Conservation (phyloP, 2,888 invertebrate species). For the Stenodema calcarata region DNA sequence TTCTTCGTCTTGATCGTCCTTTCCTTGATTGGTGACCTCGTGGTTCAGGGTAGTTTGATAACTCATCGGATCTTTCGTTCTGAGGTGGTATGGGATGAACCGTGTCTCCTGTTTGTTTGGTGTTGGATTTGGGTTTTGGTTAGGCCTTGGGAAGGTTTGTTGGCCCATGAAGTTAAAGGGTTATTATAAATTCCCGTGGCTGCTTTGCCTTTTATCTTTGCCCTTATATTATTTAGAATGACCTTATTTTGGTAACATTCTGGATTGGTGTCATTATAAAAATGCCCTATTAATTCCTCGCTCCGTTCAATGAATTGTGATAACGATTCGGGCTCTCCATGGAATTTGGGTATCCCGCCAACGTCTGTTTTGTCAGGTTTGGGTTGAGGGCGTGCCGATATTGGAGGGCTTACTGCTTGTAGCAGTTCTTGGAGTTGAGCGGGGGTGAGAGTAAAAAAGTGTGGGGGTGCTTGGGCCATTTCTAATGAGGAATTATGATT, state of each 20-base stretch:
- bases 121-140: background rate
- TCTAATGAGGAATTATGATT: background rate
- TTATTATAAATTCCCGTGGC: background rate
- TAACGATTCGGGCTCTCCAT: background rate
- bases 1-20: background rate
- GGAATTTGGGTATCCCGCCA: background rate
- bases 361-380: background rate
- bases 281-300: background rate
- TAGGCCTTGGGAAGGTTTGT: too few relatives aligned
- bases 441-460: background rate
- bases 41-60: constrained; percentile 13
- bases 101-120: background rate
- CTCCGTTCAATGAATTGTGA: background rate
- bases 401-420: background rate
- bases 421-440: background rate
- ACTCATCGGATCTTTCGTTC: background rate
- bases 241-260: background rate
- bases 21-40: background rate
- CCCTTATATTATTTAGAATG: background rate
- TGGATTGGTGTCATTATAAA: background rate
- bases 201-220: constrained; percentile 7
- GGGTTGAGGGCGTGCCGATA: background rate
- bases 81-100: background rate
- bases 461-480: background rate
- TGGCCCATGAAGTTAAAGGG: background rate